Evolutionary conservation across 2,113 vertebrate genomes (phyloP).

Genomic region (Vicugna pacos): DNA sequence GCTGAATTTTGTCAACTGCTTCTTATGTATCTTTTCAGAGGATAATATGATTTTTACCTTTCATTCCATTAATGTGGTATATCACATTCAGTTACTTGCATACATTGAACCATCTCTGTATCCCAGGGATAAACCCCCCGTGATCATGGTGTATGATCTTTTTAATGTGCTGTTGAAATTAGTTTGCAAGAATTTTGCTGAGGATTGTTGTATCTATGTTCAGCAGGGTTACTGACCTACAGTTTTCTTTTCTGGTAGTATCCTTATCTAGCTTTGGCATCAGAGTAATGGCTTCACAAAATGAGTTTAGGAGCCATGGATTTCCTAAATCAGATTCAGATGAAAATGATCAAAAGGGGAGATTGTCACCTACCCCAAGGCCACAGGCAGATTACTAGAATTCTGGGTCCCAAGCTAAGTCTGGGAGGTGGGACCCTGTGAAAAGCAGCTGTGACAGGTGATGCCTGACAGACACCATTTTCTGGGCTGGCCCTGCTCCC

Average conservation of each 20-base stretch:
- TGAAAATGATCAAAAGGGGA: constrained; percentile 6
- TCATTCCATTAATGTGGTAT: not conserved
- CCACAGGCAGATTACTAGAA: constrained; percentile 4
- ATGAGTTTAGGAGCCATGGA: not conserved
- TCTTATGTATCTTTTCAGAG: not conserved
- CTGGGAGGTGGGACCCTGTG: not conserved
- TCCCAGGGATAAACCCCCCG: not conserved
- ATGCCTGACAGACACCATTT: not conserved
- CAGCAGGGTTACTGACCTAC: not conserved
- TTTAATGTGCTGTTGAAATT: not conserved
- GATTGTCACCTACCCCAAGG: constrained; percentile 55
- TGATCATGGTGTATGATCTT: not conserved
- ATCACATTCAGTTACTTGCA: not conserved
- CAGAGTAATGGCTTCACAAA: not conserved
- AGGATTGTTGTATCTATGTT: not conserved
- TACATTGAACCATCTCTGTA: not conserved
- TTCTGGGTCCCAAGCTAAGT: not conserved
- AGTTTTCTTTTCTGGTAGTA: not conserved
- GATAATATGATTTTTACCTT: not conserved
- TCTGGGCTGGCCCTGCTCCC: not conserved
- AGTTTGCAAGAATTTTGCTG: not conserved
- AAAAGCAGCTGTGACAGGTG: constrained; percentile 60
- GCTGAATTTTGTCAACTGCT: not conserved
- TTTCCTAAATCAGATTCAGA: not conserved
- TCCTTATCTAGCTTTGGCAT: not conserved